A percentile compares a stretch with the other conserved stretches of the same genome.
phyloP scores from a whole-genome alignment of 2,113 vertebrate genomes.

The Cyprinodon brontotheroides region DNA sequence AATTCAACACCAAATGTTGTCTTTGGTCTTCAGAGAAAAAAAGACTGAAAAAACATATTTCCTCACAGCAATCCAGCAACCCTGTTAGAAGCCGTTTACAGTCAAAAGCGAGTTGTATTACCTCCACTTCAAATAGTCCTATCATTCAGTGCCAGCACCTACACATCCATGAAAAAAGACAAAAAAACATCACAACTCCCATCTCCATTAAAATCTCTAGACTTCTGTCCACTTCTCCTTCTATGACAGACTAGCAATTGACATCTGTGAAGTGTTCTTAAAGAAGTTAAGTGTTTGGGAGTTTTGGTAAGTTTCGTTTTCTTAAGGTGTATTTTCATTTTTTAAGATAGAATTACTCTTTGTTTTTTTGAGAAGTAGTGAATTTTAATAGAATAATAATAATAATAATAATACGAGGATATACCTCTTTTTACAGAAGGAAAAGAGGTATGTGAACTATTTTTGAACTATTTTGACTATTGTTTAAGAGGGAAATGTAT shows the following conservation, averaged over 20 bases:
- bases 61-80: conserved; percentile 10
- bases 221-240: conserved; percentile 23
- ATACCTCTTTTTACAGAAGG: too few species aligned
- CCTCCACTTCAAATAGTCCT: conserved; percentile 52
- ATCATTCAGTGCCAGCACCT: conserved; percentile 54
- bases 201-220: conserved; percentile 15
- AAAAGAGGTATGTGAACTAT: too few species aligned
- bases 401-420: too few species aligned
- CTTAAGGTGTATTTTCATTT: too few species aligned
- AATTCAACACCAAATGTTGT: conserved; percentile 27
- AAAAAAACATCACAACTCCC: conserved; percentile 19
- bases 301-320: not conserved
- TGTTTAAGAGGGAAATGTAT: conserved; percentile 22
- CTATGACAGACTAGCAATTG: conserved; percentile 24
- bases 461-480: too few species aligned
- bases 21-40: conserved; percentile 15
- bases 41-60: conserved; percentile 32
- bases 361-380: not conserved
- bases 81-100: conserved; percentile 27
- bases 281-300: conserved; percentile 8
- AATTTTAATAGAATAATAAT: too few species aligned
- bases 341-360: not conserved
- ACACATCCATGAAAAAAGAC: conserved; percentile 39
- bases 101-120: conserved; percentile 33
- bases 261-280: conserved; percentile 16